phyloP scores from a whole-genome alignment of 2,888 invertebrate genomes.

The Xanthorhoe designata region DNA sequence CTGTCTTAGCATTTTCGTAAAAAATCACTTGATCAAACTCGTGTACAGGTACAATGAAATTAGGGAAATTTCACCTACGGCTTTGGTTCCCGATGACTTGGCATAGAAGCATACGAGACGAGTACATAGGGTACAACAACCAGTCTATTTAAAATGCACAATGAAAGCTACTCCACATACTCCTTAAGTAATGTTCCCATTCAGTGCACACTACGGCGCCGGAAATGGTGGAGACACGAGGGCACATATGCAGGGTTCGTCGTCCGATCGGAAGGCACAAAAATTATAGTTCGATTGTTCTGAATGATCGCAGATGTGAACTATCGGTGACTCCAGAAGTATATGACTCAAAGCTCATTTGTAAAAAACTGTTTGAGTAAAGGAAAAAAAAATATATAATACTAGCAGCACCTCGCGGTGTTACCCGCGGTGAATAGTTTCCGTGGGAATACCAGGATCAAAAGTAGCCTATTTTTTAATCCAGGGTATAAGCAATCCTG shows the following conservation, averaged over 20 bases:
- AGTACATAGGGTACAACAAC: neutral
- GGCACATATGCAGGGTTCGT: slow-evolving; percentile 58
- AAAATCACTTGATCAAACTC: too few species aligned
- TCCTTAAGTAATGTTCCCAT: slow-evolving; percentile 26
- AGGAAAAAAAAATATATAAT: too few species aligned
- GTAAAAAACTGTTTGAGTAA: neutral
- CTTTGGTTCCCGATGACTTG: neutral
- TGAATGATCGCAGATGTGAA: slow-evolving; percentile 33
- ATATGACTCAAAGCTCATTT: slow-evolving; percentile 27
- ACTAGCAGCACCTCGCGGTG: too few species aligned
- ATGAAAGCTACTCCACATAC: slow-evolving; percentile 14
- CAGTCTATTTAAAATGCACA: slow-evolving; percentile 4
- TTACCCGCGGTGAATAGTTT: too few species aligned
- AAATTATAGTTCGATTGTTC: slow-evolving; percentile 59
- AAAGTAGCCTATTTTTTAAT: too few species aligned
- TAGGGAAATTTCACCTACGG: neutral
- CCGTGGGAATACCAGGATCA: too few species aligned
- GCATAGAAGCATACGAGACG: neutral
- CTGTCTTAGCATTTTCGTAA: too few species aligned
- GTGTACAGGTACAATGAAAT: neutral
- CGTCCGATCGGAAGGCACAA: slow-evolving; percentile 54
- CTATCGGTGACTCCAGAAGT: neutral
- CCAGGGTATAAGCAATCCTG: too few species aligned
- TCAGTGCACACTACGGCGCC: slow-evolving; percentile 39
- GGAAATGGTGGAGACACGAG: slow-evolving; percentile 50